A percentile compares a stretch with the other conserved stretches of the same genome.
Conservation (phyloP, 1,140 invertebrate genomes). For the Drosophila trapezifrons region DNA sequence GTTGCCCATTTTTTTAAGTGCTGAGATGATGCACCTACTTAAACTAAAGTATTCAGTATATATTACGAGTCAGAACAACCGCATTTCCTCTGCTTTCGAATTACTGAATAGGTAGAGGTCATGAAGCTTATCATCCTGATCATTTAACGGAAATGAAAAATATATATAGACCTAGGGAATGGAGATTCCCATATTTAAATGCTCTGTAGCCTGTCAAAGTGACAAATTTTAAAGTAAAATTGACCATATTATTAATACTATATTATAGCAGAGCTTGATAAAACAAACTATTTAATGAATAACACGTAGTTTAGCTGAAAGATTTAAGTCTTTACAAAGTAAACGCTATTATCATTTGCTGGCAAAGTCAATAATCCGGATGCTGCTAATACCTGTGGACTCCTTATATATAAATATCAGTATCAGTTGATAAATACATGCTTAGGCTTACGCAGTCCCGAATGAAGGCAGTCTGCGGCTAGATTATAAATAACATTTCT, state of each 20-base stretch:
- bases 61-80: constrained; percentile 1
- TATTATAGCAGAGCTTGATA: too few relatives aligned
- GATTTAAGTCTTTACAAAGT: neutral
- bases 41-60: neutral
- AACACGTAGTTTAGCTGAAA: neutral
- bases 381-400: constrained; percentile 4
- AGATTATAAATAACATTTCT: constrained; percentile 14
- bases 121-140: constrained; percentile 16
- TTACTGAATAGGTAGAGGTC: constrained; percentile 3
- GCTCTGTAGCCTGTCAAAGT: neutral
- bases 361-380: constrained; percentile 37
- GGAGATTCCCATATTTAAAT: neutral
- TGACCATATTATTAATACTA: too few relatives aligned
- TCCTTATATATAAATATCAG: too few relatives aligned
- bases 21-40: neutral
- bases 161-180: neutral
- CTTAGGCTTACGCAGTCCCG: neutral
- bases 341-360: neutral
- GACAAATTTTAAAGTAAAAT: neutral
- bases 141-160: constrained; percentile 11
- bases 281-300: neutral
- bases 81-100: neutral
- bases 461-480: constrained; percentile 5
- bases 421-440: neutral
- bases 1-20: neutral